These are phyloP conservation scores for Myanophis thanlyinensis DNA, from an alignment of 2,113 vertebrate genomes.

Conservation along the genomic window DNA sequence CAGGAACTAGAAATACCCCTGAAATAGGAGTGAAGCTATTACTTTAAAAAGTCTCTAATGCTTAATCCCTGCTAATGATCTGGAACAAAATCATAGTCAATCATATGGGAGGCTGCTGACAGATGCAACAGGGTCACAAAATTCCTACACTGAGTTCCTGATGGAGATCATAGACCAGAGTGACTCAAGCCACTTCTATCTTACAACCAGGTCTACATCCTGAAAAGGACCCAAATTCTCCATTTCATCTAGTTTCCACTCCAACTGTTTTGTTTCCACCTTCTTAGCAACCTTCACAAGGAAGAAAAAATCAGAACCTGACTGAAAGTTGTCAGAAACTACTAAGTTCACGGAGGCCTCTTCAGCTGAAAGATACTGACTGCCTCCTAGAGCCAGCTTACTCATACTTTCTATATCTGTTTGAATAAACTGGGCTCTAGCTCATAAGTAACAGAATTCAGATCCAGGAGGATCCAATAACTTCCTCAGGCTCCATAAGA, in stretches of 20 bases:
- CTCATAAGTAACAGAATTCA: neutral
- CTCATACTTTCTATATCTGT: neutral
- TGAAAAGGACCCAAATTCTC: neutral
- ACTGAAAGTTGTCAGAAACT: no score
- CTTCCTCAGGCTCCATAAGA: neutral
- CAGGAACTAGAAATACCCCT: neutral
- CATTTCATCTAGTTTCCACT: neutral
- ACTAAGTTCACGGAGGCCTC: neutral
- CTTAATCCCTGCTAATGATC: neutral
- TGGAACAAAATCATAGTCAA: neutral
- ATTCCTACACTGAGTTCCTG: neutral
- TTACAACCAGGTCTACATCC: neutral
- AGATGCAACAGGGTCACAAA: neutral
- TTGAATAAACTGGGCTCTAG: neutral
- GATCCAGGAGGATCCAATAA: neutral
- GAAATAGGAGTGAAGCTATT: neutral
- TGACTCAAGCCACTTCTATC: neutral
- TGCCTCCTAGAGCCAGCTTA: neutral
- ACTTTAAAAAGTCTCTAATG: neutral
- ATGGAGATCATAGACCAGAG: neutral
- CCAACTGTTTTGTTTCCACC: neutral
- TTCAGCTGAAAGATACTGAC: neutral
- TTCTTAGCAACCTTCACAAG: neutral
- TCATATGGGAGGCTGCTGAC: neutral
- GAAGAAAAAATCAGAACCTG: neutral